Conservation (phyloP, 2,113 vertebrate species). For the Callipepla squamata region DNA sequence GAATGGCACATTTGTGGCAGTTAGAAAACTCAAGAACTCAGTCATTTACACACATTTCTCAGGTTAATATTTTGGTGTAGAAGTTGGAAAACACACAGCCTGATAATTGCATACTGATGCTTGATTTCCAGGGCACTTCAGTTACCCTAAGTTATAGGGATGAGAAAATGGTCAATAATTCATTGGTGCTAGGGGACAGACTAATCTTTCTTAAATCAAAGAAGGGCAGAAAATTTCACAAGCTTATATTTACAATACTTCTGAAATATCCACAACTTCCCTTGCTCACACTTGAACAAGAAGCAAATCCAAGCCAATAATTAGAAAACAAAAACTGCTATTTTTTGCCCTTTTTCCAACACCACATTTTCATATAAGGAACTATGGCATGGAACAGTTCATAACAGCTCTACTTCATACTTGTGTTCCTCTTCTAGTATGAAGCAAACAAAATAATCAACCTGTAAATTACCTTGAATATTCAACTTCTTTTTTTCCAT, state of each 20-base stretch:
- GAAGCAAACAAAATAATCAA: neutral
- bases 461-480: neutral
- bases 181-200: neutral
- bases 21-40: neutral
- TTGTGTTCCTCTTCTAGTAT: neutral
- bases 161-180: neutral
- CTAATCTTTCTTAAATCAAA: neutral
- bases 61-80: accelerated
- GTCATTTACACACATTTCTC: neutral
- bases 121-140: neutral
- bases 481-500: neutral
- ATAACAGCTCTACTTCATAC: neutral
- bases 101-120: neutral
- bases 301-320: neutral
- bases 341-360: neutral
- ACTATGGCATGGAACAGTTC: neutral
- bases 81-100: neutral
- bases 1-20: accelerated
- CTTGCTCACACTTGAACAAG: neutral
- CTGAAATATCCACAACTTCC: neutral
- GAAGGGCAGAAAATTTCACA: neutral
- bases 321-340: neutral
- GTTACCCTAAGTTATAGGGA: neutral
- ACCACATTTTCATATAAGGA: neutral
- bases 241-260: neutral